Conservation (phyloP, 1,140 invertebrate species). For the Samia ricini region DNA sequence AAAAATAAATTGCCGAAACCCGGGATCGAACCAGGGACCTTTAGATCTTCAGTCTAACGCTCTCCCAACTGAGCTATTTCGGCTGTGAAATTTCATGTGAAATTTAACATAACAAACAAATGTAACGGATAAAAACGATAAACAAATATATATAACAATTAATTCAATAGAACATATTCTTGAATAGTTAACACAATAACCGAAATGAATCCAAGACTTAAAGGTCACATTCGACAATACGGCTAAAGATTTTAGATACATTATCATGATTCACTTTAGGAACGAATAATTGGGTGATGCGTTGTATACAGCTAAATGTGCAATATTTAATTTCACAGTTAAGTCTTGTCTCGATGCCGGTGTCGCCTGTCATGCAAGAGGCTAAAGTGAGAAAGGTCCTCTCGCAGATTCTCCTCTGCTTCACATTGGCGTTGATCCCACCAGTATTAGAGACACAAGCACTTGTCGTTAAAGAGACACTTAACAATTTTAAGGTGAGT, state of each 20-base stretch:
- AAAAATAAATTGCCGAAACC: not conserved
- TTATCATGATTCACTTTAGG: too few species aligned
- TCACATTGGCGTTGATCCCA: slow-evolving; percentile 52
- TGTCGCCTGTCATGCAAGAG: slow-evolving; percentile 57
- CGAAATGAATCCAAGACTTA: too few species aligned
- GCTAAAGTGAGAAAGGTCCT: slow-evolving; percentile 35
- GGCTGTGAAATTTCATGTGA: slow-evolving; percentile 36
- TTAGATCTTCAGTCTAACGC: slow-evolving; percentile 10
- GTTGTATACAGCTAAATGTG: not conserved
- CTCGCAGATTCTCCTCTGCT: slow-evolving; percentile 47
- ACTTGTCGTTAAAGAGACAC: slow-evolving; percentile 48
- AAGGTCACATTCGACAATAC: too few species aligned
- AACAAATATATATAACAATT: too few species aligned
- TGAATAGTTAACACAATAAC: too few species aligned
- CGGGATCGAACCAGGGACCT: slow-evolving; percentile 10
- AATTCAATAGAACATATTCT: too few species aligned
- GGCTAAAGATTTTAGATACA: too few species aligned
- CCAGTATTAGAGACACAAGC: slow-evolving; percentile 55
- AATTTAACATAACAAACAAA: slow-evolving; percentile 8
- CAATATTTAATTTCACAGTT: slow-evolving; percentile 18
- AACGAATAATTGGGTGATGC: not conserved
- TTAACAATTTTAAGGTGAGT: slow-evolving; percentile 46
- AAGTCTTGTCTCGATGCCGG: slow-evolving; percentile 52
- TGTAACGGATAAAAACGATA: too few species aligned
- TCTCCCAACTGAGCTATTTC: slow-evolving; percentile 79